A percentile compares a stretch with the other conserved stretches of the same genome.
Evolutionary conservation across 2,797 vertebrate genomes (phyloP).

Genomic region (Ctenopoma kingsleyae): DNA sequence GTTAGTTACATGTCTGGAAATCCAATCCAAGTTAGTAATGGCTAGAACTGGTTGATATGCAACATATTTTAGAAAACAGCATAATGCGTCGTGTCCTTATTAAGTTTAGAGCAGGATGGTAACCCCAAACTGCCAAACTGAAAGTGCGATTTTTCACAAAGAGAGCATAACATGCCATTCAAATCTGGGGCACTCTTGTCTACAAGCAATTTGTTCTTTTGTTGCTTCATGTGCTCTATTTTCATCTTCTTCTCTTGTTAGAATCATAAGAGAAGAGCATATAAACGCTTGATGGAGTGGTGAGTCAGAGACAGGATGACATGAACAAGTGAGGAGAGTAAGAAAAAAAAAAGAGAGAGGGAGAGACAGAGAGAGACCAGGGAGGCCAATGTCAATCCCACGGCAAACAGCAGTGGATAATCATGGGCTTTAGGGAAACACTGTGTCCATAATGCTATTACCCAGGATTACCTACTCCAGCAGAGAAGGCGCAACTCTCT

Average conservation of each 20-base stretch:
- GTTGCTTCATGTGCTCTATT: conserved; percentile 76
- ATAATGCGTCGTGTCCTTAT: conserved; percentile 18
- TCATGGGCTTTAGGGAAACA: conserved; percentile 86
- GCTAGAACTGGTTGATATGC: not conserved
- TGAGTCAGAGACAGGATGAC: conserved; percentile 75
- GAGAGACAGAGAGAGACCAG: conserved; percentile 57
- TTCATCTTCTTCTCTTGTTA: conserved; percentile 76
- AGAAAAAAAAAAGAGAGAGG: conserved; percentile 33
- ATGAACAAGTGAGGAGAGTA: conserved; percentile 68
- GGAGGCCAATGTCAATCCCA: conserved; percentile 83
- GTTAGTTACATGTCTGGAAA: not conserved
- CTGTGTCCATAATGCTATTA: conserved; percentile 86
- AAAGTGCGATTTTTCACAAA: conserved; percentile 60
- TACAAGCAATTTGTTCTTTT: conserved; percentile 80
- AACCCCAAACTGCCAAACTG: conserved; percentile 64
- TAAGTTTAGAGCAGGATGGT: conserved; percentile 47
- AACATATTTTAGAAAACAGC: conserved; percentile 36
- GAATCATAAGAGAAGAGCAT: conserved; percentile 62
- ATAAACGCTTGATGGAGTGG: conserved; percentile 74
- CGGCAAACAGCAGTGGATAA: conserved; percentile 83
- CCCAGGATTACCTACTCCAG: conserved; percentile 86
- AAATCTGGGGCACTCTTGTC: conserved; percentile 76
- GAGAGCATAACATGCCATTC: conserved; percentile 75
- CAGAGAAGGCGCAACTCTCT: conserved; percentile 80
- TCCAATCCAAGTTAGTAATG: not conserved